Evolutionary conservation across 1,140 invertebrate genomes (phyloP).

Genomic region (Frieseomelitta varia): DNA sequence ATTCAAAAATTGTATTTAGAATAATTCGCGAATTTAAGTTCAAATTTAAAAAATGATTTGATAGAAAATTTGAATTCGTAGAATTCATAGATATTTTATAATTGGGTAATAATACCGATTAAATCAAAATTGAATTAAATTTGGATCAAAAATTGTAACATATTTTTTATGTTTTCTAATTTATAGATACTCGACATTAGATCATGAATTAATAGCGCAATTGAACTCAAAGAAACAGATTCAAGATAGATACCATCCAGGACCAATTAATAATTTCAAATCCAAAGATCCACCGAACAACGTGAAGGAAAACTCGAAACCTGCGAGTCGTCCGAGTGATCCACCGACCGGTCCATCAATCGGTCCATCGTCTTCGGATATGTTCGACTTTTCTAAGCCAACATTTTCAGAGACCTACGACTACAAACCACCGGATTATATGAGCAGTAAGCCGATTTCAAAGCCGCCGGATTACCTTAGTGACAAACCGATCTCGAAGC

Average conservation of each 20-base stretch:
- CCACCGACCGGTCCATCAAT: background rate
- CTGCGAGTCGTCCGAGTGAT: background rate
- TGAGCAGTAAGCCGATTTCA: conserved; percentile 45
- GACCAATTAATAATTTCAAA: conserved; percentile 65
- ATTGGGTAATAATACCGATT: background rate
- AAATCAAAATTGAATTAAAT: too few relatives aligned
- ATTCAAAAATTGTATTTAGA: background rate
- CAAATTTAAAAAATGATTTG: background rate
- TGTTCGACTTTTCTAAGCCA: conserved; percentile 31
- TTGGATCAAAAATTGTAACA: background rate
- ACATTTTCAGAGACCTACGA: conserved; percentile 41
- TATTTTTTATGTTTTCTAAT: background rate
- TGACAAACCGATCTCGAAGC: conserved; percentile 48
- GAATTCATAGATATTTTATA: background rate
- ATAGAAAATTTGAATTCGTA: background rate
- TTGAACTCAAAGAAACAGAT: conserved; percentile 65
- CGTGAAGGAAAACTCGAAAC: conserved; percentile 38
- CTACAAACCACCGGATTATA: conserved; percentile 41
- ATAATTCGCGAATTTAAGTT: background rate
- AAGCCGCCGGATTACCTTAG: conserved; percentile 43
- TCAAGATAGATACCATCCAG: conserved; percentile 76
- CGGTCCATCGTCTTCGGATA: conserved; percentile 12
- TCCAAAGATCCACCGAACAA: conserved; percentile 44
- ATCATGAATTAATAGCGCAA: conserved; percentile 68
- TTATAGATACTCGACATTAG: conserved; percentile 72